Base-by-base conservation (phyloP, 2,113 vertebrate genomes). In the Turdus rufiventris region DNA sequence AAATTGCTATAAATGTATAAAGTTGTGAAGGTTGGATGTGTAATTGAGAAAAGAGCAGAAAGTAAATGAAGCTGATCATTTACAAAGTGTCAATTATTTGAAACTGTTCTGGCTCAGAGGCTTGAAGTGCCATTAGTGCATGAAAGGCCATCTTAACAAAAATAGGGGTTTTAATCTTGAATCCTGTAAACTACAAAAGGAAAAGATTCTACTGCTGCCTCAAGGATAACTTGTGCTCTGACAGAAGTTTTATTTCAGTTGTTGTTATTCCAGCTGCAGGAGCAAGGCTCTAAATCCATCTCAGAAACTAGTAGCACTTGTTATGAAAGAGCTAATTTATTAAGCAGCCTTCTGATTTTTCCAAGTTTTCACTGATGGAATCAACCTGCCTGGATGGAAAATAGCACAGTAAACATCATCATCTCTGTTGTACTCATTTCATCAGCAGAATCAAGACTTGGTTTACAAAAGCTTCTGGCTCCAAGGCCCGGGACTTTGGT, bases 31-130 rank as follows among this genome's bases (percentile, higher is more conserved):
- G 56, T 25, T 70, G 67, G n/a, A 43, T 83, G 16, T 89, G 38
- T 83, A 57, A 80, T 3, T 56, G 72, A 54, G 54, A 75, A 89
- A 54, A 56, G 29, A 50, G 34, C 33, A 58, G 63, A 80, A 83
- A 83, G 75, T 51, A 92, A 96, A 88, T 80, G 60, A 96, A 83
- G 71, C 88, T 70, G 58, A 70, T 92, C 42, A 28, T 72, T 94
- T 81, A 91, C 68, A 66, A 90, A 90, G 48, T 73, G 45, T 83
- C 85, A 76, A 45, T 92, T 90, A 88, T n/a, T 91, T 71, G 63
- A 81, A 71, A 93, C 48, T 60, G 17, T 63, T 75, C 45, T 80
- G 90, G 36, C 77, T 91, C 80, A 71, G 47, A 62, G 85, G 21
- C 76, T 71, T 70, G 24, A 54, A 25, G 42, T 58, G 67, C 54